Conservation (phyloP, 2,797 vertebrate genomes). For the Chromis chromis region DNA sequence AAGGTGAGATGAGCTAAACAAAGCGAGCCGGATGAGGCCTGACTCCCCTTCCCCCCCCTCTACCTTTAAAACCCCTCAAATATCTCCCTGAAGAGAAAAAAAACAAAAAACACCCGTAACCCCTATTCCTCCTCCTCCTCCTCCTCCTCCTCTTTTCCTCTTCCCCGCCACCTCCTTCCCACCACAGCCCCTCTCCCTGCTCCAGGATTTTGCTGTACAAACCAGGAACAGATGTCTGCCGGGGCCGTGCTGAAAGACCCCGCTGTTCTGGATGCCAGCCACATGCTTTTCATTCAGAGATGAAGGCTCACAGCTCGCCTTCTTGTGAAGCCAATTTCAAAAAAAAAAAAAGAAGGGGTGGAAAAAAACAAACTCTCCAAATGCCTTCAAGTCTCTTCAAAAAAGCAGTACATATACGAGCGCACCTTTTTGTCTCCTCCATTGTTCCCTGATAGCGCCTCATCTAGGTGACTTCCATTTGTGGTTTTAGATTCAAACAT, state of each 20-base stretch:
- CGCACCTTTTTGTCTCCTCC: slow-evolving; percentile 71
- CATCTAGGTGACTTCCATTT: slow-evolving; percentile 25
- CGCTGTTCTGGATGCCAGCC: slow-evolving; percentile 90
- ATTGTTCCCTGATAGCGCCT: slow-evolving; percentile 29
- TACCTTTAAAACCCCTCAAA: slow-evolving; percentile 69
- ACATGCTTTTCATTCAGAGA: slow-evolving; percentile 91
- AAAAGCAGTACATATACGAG: slow-evolving; percentile 74
- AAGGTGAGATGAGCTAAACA: slow-evolving; percentile 52
- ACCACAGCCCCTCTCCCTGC: slow-evolving; percentile 77
- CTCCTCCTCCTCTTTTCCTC: slow-evolving; percentile 56
- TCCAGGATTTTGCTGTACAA: slow-evolving; percentile 86
- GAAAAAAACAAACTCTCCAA: slow-evolving; percentile 82
- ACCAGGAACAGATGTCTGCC: slow-evolving; percentile 88
- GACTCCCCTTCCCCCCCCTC: slow-evolving; percentile 55
- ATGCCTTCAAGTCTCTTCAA: slow-evolving; percentile 82
- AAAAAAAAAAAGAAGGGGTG: slow-evolving; percentile 38
- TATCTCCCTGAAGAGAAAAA: slow-evolving; percentile 59
- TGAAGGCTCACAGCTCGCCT: slow-evolving; percentile 87
- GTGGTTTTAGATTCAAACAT: slow-evolving; percentile 7
- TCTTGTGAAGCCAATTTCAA: slow-evolving; percentile 85
- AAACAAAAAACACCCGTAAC: slow-evolving; percentile 60
- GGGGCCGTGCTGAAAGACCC: slow-evolving; percentile 88
- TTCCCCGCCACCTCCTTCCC: slow-evolving; percentile 66
- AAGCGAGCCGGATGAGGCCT: slow-evolving; percentile 52
- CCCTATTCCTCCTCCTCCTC: slow-evolving; percentile 51